These are phyloP conservation scores for Paradoxurus hermaphroditus DNA, from an alignment of 2,113 vertebrate genomes.

Conservation along the genomic window DNA sequence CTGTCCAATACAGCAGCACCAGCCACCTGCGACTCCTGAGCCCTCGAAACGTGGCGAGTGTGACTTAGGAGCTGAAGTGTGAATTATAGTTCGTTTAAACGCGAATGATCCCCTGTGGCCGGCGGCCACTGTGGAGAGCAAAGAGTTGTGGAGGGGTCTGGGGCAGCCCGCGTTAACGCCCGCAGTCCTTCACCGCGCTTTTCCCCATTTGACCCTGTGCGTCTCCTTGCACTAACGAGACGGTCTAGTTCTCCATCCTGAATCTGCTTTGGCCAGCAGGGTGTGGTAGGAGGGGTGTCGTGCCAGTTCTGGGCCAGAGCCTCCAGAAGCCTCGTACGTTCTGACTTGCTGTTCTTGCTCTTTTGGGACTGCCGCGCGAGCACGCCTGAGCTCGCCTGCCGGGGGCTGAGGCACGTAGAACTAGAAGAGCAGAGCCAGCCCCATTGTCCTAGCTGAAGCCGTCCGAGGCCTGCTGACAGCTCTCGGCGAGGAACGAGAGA, in stretches of 20 bases:
- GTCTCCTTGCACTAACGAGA: not conserved
- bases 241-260: not conserved
- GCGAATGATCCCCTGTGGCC: not conserved
- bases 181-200: not conserved
- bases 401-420: not conserved
- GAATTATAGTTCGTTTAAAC: not conserved
- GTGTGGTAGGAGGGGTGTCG: too few species aligned
- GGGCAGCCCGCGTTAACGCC: not conserved
- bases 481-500: not conserved
- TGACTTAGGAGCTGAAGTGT: not conserved
- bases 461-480: too few species aligned
- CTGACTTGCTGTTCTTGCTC: not conserved
- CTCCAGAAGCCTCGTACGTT: not conserved
- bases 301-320: not conserved
- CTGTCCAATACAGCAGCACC: not conserved
- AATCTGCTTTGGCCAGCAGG: not conserved
- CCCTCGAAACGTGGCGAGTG: not conserved
- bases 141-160: fast-evolving
- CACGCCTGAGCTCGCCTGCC: not conserved
- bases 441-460: fast-evolving
- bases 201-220: not conserved
- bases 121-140: not conserved
- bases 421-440: not conserved
- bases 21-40: not conserved
- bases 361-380: not conserved